Conservation (phyloP, 1,140 invertebrate species). For the Lucilia cuprina region DNA sequence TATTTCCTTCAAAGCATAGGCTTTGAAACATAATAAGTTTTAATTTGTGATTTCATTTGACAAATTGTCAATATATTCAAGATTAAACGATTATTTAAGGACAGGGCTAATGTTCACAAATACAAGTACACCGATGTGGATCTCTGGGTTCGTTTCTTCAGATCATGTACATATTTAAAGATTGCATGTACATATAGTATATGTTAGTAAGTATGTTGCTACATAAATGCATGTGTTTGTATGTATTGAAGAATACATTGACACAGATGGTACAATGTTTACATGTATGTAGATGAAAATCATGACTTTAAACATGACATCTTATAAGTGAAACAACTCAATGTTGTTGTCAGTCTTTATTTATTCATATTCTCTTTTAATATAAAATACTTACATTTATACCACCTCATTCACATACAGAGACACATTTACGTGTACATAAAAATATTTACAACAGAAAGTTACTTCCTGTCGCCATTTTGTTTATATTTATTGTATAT, state of each 20-base stretch:
- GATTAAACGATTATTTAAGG: no score
- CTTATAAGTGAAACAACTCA: background rate
- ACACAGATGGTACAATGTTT: background rate
- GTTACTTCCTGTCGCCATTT: background rate
- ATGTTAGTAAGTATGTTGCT: background rate
- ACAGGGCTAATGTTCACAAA: no score
- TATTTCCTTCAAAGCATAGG: no score
- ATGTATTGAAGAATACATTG: background rate
- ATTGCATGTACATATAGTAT: background rate
- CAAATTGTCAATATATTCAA: no score
- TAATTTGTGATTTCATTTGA: no score
- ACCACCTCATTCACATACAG: background rate
- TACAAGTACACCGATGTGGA: background rate
- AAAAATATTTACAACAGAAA: background rate
- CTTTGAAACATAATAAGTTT: no score
- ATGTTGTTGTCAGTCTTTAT: constrained; percentile 11
- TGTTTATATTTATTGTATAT: background rate
- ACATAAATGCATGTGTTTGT: background rate
- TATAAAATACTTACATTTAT: no score
- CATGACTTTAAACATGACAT: constrained; percentile 5
- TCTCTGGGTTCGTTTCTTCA: no score
- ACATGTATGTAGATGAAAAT: background rate
- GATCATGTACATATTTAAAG: no score
- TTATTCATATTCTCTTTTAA: background rate
- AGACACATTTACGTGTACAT: background rate